Evolutionary conservation across 2,113 vertebrate species (phyloP), one percentile per base, ranked within the genome.

Genomic region (Pangasianodon gigas): DNA sequence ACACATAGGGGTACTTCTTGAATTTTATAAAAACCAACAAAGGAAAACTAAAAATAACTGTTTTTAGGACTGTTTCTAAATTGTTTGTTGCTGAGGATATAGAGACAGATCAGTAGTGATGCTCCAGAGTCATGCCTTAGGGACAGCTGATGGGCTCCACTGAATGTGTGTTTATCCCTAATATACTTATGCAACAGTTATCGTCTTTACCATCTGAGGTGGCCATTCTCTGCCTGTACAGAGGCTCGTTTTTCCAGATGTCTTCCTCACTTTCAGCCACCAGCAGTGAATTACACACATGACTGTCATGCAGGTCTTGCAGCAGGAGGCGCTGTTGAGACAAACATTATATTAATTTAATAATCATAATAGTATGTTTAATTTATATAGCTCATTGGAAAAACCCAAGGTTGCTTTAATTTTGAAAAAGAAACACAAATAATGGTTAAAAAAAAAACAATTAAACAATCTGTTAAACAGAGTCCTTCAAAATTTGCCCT

Each of bases 251-350:
- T 94, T 99, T 99, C 98, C 98, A 99, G 93, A 99, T 97, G 91
- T 99, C 98, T 89, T 99, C 98, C 90, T 99, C 98, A 11, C 98
- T 99, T 95, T 99, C 98, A 3, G 98, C 98, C 91, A 99, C 98
- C 94, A 99, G 95, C 56, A 99, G 96, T 9, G 97, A 98, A 94
- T 99, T 98, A 92, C 98, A 99, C 85, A 98, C 94, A 4, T 98
- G 98, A 85, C 97, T 99, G 94, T 99, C 98, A 6, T 99, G 98
- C 4, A 99, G 95, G 92, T 99, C 98, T 91, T 99, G 98, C 89
- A 99, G 96, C 75, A 99, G 95, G 94, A 99, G 96, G 84, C 97
- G 96, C 98, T 99, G 90, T n/a, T 89, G 85, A 91, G 44, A 24
- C 77, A 65, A 69, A 46, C 80, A 58, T 26, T 46, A 46, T 26